phyloP scores from a whole-genome alignment of 2,797 vertebrate species.

The Siniperca obscura region DNA sequence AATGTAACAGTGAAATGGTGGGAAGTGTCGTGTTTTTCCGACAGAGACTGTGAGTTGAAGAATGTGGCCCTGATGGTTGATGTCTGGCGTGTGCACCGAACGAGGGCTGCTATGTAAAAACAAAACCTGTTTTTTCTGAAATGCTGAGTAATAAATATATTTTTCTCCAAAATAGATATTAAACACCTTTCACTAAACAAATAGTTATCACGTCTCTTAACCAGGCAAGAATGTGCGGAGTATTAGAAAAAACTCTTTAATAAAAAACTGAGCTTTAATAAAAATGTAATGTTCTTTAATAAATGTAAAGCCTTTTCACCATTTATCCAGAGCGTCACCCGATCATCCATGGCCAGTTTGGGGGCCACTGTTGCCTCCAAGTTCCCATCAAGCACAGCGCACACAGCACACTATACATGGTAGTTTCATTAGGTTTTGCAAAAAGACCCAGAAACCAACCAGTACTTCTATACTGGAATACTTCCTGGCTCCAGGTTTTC shows the following conservation, averaged over 20 bases:
- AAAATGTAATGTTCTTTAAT: neutral
- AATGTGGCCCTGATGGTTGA: constrained; percentile 47
- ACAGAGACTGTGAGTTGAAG: constrained; percentile 37
- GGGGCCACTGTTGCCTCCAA: neutral
- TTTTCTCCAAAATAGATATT: neutral
- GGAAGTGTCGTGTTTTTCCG: constrained; percentile 31
- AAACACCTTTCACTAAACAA: neutral
- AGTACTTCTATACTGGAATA: neutral
- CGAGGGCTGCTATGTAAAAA: neutral
- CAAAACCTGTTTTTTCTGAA: neutral
- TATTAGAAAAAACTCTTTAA: neutral
- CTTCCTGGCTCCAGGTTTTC: too few relatives aligned
- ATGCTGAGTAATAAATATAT: neutral
- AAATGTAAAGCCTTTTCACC: neutral
- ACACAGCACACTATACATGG: neutral
- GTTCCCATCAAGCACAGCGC: neutral
- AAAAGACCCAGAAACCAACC: neutral
- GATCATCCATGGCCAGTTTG: neutral
- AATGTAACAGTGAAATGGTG: constrained; percentile 27
- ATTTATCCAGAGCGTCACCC: neutral
- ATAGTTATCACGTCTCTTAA: neutral
- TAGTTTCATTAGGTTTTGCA: neutral
- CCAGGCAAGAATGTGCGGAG: neutral
- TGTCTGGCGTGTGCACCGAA: constrained; percentile 38
- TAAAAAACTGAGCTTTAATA: neutral